These are phyloP conservation scores for Dendroctonus ponderosae DNA, from an alignment of 1,140 invertebrate genomes.

Conservation along the genomic window DNA sequence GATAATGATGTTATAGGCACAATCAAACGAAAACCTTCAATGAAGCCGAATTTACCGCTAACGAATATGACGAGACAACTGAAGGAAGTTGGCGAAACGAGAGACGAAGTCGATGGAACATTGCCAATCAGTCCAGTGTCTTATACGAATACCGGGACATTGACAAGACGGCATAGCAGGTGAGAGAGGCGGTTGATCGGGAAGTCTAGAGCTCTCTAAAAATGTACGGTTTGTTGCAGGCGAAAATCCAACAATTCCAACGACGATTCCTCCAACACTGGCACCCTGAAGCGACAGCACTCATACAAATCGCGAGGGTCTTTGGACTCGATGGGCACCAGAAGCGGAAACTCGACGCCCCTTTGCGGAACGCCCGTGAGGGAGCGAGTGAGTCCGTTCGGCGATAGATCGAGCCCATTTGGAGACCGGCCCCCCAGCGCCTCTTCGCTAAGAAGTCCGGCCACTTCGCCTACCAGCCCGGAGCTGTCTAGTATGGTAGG, in stretches of 20 bases:
- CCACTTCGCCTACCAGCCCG: conserved; percentile 44
- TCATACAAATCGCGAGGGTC: conserved; percentile 47
- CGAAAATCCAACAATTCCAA: conserved; percentile 53
- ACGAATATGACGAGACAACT: conserved; percentile 87
- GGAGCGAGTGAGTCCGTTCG: conserved; percentile 53
- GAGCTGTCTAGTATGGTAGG: conserved; percentile 52
- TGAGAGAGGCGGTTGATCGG: conserved; percentile 1
- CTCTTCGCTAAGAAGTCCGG: conserved; percentile 52
- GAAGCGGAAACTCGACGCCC: conserved; percentile 54
- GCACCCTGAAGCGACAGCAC: conserved; percentile 58
- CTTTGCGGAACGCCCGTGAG: conserved; percentile 56
- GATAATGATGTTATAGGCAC: conserved; percentile 64
- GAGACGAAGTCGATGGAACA: conserved; percentile 46
- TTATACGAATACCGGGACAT: conserved; percentile 51
- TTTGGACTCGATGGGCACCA: conserved; percentile 47
- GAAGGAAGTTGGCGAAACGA: conserved; percentile 75
- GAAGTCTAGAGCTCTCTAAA: background rate
- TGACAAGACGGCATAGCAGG: conserved; percentile 55
- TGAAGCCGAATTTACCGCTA: conserved; percentile 85
- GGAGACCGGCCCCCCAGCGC: conserved; percentile 48
- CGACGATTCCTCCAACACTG: conserved; percentile 56
- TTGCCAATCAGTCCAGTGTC: conserved; percentile 41
- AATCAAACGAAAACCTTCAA: conserved; percentile 84
- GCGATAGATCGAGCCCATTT: conserved; percentile 48
- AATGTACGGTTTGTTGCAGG: conserved; percentile 4